phyloP scores from a whole-genome alignment of 2,113 vertebrate genomes.

The Alethe castanea region DNA sequence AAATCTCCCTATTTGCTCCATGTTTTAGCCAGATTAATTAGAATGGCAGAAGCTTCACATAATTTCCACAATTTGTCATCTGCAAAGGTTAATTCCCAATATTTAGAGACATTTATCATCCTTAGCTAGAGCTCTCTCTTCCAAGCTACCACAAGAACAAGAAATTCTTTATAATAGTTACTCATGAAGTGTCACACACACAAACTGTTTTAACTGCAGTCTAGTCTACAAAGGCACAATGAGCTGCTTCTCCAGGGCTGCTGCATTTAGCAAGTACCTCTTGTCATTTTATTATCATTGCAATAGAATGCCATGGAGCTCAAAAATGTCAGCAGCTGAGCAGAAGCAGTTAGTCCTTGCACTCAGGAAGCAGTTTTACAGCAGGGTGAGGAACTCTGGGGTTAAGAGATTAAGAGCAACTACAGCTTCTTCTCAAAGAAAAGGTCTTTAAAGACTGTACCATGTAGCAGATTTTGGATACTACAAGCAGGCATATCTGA shows the following conservation, averaged over 20 bases:
- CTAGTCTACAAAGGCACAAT: constrained; percentile 20
- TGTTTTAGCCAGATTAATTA: constrained; percentile 14
- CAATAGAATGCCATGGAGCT: not conserved
- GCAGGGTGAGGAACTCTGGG: constrained; percentile 15
- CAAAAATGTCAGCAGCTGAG: constrained; percentile 24
- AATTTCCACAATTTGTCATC: constrained; percentile 19
- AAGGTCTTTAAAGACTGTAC: not conserved
- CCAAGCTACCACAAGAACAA: not conserved
- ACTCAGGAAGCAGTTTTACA: constrained; percentile 34
- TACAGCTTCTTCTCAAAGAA: constrained; percentile 1
- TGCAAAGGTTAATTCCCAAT: constrained; percentile 43
- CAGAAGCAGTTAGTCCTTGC: constrained; percentile 7
- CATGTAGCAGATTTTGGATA: not conserved
- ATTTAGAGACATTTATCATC: not conserved
- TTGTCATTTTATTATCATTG: constrained; percentile 15
- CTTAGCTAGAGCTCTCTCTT: not conserved
- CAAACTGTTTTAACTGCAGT: not conserved
- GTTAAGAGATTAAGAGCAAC: constrained; percentile 43
- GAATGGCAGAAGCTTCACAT: constrained; percentile 5
- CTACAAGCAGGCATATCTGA: not conserved
- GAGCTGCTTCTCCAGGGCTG: constrained; percentile 5
- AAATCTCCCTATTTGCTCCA: not conserved
- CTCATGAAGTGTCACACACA: not conserved
- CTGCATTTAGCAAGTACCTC: not conserved
- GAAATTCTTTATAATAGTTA: not conserved